Evolutionary conservation across 1,140 invertebrate species (phyloP).

Genomic region (Arctopsyche grandis): DNA sequence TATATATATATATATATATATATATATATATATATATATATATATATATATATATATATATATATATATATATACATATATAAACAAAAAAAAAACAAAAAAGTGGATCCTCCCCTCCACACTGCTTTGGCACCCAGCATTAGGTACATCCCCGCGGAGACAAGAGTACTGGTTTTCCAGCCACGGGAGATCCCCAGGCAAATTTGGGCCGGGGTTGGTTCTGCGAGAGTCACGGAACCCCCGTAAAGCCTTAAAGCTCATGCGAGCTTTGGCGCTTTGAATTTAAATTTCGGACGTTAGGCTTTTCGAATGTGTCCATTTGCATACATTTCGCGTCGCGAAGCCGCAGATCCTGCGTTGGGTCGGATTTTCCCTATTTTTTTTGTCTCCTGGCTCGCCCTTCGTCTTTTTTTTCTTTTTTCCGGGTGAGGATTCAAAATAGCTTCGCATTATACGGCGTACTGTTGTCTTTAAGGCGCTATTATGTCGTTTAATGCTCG

Average conservation of each 20-base stretch:
- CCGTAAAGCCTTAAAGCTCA: constrained; percentile 35
- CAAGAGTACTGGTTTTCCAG: background rate
- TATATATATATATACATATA: too few relatives aligned
- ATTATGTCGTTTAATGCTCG: background rate
- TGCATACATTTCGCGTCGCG: constrained; percentile 26
- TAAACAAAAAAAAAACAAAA: background rate
- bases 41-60: too few relatives aligned
- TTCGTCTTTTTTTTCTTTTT: background rate
- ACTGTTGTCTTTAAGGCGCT: background rate
- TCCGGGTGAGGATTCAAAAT: background rate
- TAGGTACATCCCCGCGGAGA: background rate
- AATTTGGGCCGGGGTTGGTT: background rate
- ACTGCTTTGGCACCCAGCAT: background rate
- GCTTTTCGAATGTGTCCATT: constrained; percentile 30
- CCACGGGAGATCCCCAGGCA: background rate
- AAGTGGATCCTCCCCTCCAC: background rate
- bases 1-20: background rate
- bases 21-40: too few relatives aligned
- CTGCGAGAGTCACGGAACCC: background rate
- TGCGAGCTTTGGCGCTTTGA: constrained; percentile 34
- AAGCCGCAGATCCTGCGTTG: background rate
- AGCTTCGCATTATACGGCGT: background rate
- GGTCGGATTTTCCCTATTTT: background rate
- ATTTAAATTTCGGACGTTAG: constrained; percentile 33
- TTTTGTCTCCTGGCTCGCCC: background rate